These are phyloP conservation scores for Monopterus albus DNA, from an alignment of 2,113 vertebrate genomes.

Conservation along the genomic window DNA sequence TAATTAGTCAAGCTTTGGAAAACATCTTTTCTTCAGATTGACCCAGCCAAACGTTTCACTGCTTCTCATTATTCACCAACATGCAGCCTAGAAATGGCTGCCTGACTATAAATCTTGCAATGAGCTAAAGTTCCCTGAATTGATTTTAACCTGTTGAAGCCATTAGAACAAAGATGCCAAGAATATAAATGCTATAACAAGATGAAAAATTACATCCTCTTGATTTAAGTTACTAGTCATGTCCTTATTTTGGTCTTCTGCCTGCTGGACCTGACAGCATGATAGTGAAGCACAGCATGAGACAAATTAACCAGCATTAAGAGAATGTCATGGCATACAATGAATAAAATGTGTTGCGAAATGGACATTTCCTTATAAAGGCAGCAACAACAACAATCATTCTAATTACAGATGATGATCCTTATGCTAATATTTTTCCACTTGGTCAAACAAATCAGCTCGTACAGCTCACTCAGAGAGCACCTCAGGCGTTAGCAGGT, in stretches of 20 bases:
- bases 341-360: neutral
- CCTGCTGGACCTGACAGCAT: neutral
- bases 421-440: conserved; percentile 10
- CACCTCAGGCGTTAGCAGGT: conserved; percentile 22
- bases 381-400: neutral
- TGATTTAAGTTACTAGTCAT: conserved; percentile 9
- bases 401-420: neutral
- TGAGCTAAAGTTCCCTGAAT: conserved; percentile 56
- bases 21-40: conserved; percentile 64
- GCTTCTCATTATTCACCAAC: conserved; percentile 70
- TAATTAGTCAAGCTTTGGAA: conserved; percentile 71
- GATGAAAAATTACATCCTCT: conserved; percentile 19
- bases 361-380: neutral
- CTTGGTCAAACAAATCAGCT: conserved; percentile 11
- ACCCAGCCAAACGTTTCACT: conserved; percentile 59
- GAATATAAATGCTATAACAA: conserved; percentile 34
- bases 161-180: conserved; percentile 50
- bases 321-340: neutral
- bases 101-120: conserved; percentile 52
- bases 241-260: neutral
- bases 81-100: conserved; percentile 48
- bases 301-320: neutral
- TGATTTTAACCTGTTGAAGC: conserved; percentile 67
- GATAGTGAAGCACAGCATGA: neutral
- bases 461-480: conserved; percentile 29